phyloP scores from a whole-genome alignment of 2,113 vertebrate genomes.

The Malurus alboscapulatus region DNA sequence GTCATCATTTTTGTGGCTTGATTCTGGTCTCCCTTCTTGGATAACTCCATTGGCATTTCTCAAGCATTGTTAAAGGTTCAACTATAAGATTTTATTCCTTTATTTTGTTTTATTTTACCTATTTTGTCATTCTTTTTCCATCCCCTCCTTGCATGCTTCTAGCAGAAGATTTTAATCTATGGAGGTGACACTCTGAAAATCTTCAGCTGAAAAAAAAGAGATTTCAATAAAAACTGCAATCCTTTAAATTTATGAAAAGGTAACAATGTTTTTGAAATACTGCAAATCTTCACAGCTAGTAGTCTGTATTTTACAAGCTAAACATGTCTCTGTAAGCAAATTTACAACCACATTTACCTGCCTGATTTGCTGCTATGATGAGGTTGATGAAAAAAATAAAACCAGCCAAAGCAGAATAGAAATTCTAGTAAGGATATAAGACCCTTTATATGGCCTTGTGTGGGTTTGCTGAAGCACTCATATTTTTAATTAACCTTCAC shows the following conservation, averaged over 20 bases:
- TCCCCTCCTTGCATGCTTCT: not conserved
- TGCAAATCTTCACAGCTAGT: not conserved
- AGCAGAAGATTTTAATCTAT: not conserved
- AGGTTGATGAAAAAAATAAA: not conserved
- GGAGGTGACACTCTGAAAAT: not conserved
- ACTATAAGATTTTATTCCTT: not conserved
- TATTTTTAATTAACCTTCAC: constrained; percentile 13
- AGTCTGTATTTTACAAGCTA: constrained; percentile 19
- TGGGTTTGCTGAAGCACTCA: not conserved
- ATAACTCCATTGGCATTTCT: not conserved
- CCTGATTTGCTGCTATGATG: not conserved
- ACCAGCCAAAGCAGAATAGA: not conserved
- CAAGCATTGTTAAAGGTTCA: not conserved
- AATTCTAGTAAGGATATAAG: not conserved
- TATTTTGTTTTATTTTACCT: not conserved
- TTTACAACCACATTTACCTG: not conserved
- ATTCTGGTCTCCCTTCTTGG: not conserved
- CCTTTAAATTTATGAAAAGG: not conserved
- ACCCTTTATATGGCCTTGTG: not conserved
- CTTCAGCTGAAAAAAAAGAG: not conserved
- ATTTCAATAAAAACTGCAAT: not conserved
- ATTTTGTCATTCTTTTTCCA: not conserved
- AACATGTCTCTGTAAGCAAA: not conserved
- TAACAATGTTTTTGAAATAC: not conserved
- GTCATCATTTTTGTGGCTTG: not conserved